phyloP scores from a whole-genome alignment of 2,888 invertebrate species.

The Leucoptera coffeella region DNA sequence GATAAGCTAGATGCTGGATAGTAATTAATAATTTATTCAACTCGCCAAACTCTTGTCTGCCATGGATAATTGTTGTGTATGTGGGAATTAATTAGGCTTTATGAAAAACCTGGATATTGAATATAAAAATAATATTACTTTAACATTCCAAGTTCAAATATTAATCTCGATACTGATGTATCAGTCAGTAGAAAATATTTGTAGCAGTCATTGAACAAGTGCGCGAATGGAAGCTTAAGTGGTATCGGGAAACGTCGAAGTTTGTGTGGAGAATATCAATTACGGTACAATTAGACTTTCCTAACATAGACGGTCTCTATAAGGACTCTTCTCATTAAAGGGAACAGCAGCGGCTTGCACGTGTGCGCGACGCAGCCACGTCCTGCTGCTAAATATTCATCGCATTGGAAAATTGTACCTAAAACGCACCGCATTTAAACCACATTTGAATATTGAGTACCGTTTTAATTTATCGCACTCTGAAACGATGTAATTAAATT shows the following conservation, averaged over 20 bases:
- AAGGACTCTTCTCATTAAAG: constrained; percentile 36
- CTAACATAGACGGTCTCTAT: constrained; percentile 27
- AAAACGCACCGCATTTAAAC: constrained; percentile 23
- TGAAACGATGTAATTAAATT: constrained; percentile 28
- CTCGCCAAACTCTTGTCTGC: too few relatives aligned
- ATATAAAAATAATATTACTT: too few relatives aligned
- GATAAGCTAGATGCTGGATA: too few relatives aligned
- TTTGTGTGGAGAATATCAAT: constrained; percentile 29
- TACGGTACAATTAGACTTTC: constrained; percentile 36
- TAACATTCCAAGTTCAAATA: neutral
- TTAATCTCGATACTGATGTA: neutral
- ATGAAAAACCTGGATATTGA: too few relatives aligned
- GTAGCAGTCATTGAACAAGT: constrained; percentile 17
- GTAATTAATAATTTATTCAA: too few relatives aligned
- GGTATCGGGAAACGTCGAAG: too few relatives aligned
- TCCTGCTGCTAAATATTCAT: constrained; percentile 36
- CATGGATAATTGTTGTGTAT: too few relatives aligned
- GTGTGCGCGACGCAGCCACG: constrained; percentile 12
- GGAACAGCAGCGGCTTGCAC: constrained; percentile 16
- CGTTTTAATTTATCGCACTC: constrained; percentile 21
- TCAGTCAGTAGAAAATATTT: constrained; percentile 8
- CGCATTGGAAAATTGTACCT: constrained; percentile 19
- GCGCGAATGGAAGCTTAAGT: too few relatives aligned
- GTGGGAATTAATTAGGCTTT: too few relatives aligned
- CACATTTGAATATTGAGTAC: constrained; percentile 19